phyloP scores from a whole-genome alignment of 23 tunicate species.

The Halocynthia aurantium region DNA sequence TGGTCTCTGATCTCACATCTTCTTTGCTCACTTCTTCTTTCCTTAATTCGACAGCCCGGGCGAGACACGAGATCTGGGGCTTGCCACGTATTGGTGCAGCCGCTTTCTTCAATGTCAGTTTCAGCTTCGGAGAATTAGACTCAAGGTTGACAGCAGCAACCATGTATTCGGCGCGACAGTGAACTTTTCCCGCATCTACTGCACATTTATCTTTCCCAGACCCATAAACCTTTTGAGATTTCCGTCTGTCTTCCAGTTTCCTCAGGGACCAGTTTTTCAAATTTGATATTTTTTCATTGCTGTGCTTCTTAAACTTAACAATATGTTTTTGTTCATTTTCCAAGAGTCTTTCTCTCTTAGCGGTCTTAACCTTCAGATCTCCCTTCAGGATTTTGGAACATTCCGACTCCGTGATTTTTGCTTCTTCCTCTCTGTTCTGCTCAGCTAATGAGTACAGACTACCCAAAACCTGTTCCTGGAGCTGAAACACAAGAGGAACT shows the following conservation, averaged over 20 bases:
- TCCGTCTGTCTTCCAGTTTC: no score
- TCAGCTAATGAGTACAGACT: not conserved
- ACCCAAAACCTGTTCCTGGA: constrained; percentile 1
- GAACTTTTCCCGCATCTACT: not conserved
- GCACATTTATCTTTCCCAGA: no score
- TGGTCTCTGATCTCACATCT: not conserved
- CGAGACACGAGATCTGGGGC: constrained; percentile 5
- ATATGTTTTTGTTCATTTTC: no score
- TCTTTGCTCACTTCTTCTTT: not conserved
- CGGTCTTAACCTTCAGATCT: no score
- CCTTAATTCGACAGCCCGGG: not conserved
- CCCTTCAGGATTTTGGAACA: no score
- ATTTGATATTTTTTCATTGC: no score
- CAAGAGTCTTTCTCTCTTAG: no score
- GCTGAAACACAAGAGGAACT: constrained; percentile 6
- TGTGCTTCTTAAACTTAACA: no score
- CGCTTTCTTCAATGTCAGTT: constrained; percentile 32
- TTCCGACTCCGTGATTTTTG: not conserved
- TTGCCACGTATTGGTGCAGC: constrained; percentile 4
- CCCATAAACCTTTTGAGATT: no score
- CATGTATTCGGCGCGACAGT: constrained; percentile 15
- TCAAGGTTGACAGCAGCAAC: constrained; percentile 24
- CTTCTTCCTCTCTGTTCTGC: not conserved
- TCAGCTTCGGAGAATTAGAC: constrained; percentile 30
- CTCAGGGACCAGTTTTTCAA: no score